Base-by-base conservation (phyloP, 2,888 invertebrate genomes). In the Brachyopa scutellaris region DNA sequence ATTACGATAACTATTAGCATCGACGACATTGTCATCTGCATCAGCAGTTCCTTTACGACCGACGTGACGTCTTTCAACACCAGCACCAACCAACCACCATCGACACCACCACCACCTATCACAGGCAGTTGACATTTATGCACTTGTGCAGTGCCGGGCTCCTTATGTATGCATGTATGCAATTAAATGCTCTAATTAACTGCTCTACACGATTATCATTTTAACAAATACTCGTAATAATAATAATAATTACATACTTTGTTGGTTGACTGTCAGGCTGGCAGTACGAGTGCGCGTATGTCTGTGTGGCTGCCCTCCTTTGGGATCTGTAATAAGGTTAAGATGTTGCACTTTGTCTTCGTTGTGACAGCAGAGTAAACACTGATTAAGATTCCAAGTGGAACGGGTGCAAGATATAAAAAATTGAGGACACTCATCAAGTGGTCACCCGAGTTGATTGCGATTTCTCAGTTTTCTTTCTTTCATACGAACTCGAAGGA, bases 181-280 rank as follows among this genome's bases (percentile, higher is more conserved):
- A 77, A 77, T 72, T 77, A 82, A 70, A 70, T 72, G 77, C 78
- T 67, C 82, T 83, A 83, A 83, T 83, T 83, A 78, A 73, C 83
- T 78, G 72, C 77, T 64, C 72, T 64, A 57, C 78, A 83, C 57
- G 83, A 83, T 83, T 83, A 73, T 73, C 83, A 78, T 67, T 83
- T 83, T 67, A 83, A 73, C 67, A 83, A 82, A 82, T 70, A 82
- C 3, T 26, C 3, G 6, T 26, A 26, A 26, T 26, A n/a, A n/a
- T n/a, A n/a, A 82, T 47, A 61, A 82, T 70, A 61, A 70, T 66
- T 62, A 82, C 42, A 33, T 67, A n/a, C n/a, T n/a, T n/a, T 36
- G 53, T 36, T 69, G 47, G 53, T n/a, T n/a, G n/a, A n/a, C n/a
- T n/a, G n/a, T n/a, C 62, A 55, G 38, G 29, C 53, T 17, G 17